Base-by-base conservation (phyloP, 2,888 invertebrate genomes). In the Hypsopygia costalis region DNA sequence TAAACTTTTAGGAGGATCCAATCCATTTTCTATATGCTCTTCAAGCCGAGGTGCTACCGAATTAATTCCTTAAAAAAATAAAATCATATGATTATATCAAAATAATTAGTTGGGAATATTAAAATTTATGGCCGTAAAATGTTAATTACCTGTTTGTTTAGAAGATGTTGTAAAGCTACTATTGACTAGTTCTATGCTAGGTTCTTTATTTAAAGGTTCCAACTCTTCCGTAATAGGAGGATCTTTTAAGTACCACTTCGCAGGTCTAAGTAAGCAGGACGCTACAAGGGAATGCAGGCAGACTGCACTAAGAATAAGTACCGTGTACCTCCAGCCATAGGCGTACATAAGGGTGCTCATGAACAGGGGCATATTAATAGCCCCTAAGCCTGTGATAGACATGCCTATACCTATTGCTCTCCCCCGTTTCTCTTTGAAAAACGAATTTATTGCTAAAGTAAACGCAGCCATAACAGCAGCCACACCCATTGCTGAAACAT, bases 311-410 rank as follows among this genome's bases (percentile, higher is more conserved):
- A 93, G 72, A 43, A 93, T 90, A 27, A 93, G 68, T 43, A 92
- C 90, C 0, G 93, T 91, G 31, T 91, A 92, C 74, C 91, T 81
- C 63, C 90, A 87, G 6, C 91, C 91, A 49, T 91, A 92, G 0
- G 76, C 62, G 25, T 81, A 70, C 58, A 93, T 81, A 2, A 93
- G 81, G 1, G 77, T 59, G 41, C 91, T 90, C 65, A 92, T 90
- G 5, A 93, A 52, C 44, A 91, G 81, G 0, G 93, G 93, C 90
- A 92, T 90, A 35, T 91, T 58, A 47, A 93, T 92, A n/a, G 92
- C 90, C 0, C 93, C 93, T 1, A 94, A 58, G 1, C 93, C 93
- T 9, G 92, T 91, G 1, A 93, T 69, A 1, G 93, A 92, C 90
- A 92, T 91, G 22, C 91, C 91, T 3, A 91, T 72, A 0, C 92